These are phyloP conservation scores for Diorhabda carinulata DNA, from an alignment of 1,140 invertebrate species.

Conservation along the genomic window DNA sequence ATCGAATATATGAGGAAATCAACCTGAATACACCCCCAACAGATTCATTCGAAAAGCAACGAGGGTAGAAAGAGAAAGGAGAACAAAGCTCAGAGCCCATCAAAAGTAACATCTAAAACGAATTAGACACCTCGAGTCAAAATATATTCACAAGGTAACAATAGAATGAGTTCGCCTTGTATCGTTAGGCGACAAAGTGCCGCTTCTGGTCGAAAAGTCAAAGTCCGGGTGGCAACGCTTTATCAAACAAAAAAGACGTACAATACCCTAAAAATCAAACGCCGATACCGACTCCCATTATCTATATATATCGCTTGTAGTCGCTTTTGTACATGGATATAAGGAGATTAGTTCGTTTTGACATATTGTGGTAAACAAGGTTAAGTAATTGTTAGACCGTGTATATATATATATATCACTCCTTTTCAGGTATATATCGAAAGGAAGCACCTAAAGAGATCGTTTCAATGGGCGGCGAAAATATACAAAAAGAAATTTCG, in stretches of 20 bases:
- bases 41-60: too few species aligned
- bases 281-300: not conserved
- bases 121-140: slow-evolving; percentile 20
- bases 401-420: slow-evolving; percentile 32
- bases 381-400: slow-evolving; percentile 41
- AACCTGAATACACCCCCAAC: too few species aligned
- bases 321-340: slow-evolving; percentile 15
- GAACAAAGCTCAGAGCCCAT: not conserved
- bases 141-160: slow-evolving; percentile 14
- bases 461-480: not conserved
- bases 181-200: slow-evolving; percentile 14
- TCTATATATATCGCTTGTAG: not conserved
- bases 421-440: not conserved
- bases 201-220: slow-evolving; percentile 11
- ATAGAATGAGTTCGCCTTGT: slow-evolving; percentile 9
- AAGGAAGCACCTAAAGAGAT: not conserved
- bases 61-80: too few species aligned
- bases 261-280: slow-evolving; percentile 5
- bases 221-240: slow-evolving; percentile 14
- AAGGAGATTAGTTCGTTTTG: slow-evolving; percentile 46
- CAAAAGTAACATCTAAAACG: slow-evolving; percentile 6
- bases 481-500: not conserved
- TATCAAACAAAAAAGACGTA: slow-evolving; percentile 9
- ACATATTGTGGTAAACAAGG: slow-evolving; percentile 46
- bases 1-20: too few species aligned